These are phyloP conservation scores for Amaurobius ferox DNA, from an alignment of 2,888 invertebrate species.

Conservation along the genomic window DNA sequence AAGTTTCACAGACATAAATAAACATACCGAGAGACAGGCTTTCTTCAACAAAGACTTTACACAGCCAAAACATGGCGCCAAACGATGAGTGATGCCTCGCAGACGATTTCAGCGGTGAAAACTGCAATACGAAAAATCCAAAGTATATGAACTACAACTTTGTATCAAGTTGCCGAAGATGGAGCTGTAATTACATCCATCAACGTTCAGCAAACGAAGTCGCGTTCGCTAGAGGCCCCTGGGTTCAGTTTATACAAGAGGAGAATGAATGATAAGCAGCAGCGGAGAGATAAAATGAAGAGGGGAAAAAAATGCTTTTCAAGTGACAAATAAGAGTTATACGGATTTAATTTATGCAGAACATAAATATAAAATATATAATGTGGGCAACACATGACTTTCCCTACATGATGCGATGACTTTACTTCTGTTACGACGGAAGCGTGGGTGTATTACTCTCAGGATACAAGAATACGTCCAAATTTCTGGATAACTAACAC, in stretches of 20 bases:
- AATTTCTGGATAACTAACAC: too few relatives aligned
- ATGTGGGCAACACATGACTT: too few relatives aligned
- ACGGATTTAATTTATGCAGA: too few relatives aligned
- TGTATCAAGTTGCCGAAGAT: not conserved
- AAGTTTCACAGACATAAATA: not conserved
- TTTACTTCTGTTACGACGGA: too few relatives aligned
- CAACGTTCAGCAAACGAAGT: not conserved
- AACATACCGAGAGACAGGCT: not conserved
- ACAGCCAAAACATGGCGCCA: not conserved
- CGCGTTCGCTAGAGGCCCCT: not conserved
- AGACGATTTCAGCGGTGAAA: not conserved
- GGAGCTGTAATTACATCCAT: not conserved
- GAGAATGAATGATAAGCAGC: not conserved
- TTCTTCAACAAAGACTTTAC: not conserved
- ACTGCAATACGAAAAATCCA: not conserved
- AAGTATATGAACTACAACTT: not conserved
- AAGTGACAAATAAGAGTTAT: too few relatives aligned
- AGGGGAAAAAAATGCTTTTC: too few relatives aligned
- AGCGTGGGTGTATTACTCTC: too few relatives aligned
- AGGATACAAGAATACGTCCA: too few relatives aligned
- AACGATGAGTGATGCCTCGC: constrained; percentile 6
- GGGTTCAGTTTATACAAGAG: not conserved
- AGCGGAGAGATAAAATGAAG: too few relatives aligned
- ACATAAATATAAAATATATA: too few relatives aligned
- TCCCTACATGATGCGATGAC: too few relatives aligned